Evolutionary conservation across 2,113 vertebrate species (phyloP).

Genomic region (Panthera uncia): DNA sequence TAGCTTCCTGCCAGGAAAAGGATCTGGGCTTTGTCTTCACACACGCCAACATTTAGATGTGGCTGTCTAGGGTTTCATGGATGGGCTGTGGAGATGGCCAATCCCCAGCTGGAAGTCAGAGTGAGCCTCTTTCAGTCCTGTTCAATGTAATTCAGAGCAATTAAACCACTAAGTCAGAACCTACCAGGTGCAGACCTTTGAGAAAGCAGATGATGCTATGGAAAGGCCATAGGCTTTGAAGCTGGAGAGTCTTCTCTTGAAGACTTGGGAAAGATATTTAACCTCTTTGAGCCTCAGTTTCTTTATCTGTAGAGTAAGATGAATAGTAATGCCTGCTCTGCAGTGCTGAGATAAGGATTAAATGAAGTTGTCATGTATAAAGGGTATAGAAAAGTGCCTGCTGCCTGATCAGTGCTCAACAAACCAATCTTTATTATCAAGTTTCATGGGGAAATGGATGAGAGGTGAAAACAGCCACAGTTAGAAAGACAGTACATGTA

Average conservation of each 20-base stretch:
- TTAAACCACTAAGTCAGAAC: neutral
- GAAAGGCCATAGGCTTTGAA: neutral
- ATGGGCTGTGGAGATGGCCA: neutral
- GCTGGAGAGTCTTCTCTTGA: neutral
- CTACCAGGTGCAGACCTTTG: neutral
- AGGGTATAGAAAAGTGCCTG: neutral
- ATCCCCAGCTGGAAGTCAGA: neutral
- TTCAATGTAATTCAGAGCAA: neutral
- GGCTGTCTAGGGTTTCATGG: neutral
- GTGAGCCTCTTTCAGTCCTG: neutral
- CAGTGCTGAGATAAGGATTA: neutral
- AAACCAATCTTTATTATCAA: neutral
- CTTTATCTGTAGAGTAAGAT: slow-evolving; percentile 16
- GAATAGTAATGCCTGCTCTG: neutral
- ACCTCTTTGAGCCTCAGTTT: neutral
- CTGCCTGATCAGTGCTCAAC: neutral
- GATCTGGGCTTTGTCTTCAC: slow-evolving; percentile 36
- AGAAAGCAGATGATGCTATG: neutral
- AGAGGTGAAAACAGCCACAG: neutral
- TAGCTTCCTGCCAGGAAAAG: neutral
- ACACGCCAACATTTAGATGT: neutral
- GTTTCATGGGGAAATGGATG: neutral
- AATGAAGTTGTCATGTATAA: neutral
- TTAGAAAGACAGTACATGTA: neutral
- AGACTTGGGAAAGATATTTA: slow-evolving; percentile 26